Conservation (phyloP, 2,797 vertebrate species). For the Labroides dimidiatus region DNA sequence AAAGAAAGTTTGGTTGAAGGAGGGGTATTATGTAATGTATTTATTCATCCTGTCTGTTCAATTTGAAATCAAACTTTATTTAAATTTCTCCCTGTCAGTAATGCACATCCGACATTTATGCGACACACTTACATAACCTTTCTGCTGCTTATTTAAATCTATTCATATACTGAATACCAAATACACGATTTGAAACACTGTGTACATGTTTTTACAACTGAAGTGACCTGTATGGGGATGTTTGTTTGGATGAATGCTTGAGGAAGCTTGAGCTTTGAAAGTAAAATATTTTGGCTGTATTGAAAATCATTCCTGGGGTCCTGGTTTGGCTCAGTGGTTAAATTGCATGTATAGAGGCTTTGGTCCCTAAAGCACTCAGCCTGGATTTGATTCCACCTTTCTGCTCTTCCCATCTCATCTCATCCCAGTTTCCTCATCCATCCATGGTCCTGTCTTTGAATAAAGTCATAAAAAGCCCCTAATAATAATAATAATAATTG, state of each 20-base stretch:
- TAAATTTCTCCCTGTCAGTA: constrained; percentile 5
- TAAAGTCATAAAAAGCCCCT: too few species aligned
- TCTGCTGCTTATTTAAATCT: background rate
- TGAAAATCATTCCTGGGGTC: background rate
- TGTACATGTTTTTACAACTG: background rate
- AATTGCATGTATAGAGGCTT: too few species aligned
- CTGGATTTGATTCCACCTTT: too few species aligned
- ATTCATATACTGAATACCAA: background rate
- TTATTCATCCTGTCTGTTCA: constrained; percentile 4
- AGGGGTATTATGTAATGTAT: constrained; percentile 1
- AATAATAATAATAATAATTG: too few species aligned
- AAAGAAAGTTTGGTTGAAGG: background rate
- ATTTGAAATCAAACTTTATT: constrained; percentile 23
- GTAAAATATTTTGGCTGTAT: background rate
- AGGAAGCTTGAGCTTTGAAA: background rate
- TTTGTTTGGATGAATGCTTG: background rate
- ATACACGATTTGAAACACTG: background rate
- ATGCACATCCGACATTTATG: constrained; percentile 6
- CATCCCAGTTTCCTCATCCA: too few species aligned
- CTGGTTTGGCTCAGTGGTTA: too few species aligned
- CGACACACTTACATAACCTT: background rate
- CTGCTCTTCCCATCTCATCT: too few species aligned
- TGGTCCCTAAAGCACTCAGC: too few species aligned
- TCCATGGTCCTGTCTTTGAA: too few species aligned
- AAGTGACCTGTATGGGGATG: background rate